Base-by-base conservation (phyloP, 2,113 vertebrate genomes). In the Calypte anna region DNA sequence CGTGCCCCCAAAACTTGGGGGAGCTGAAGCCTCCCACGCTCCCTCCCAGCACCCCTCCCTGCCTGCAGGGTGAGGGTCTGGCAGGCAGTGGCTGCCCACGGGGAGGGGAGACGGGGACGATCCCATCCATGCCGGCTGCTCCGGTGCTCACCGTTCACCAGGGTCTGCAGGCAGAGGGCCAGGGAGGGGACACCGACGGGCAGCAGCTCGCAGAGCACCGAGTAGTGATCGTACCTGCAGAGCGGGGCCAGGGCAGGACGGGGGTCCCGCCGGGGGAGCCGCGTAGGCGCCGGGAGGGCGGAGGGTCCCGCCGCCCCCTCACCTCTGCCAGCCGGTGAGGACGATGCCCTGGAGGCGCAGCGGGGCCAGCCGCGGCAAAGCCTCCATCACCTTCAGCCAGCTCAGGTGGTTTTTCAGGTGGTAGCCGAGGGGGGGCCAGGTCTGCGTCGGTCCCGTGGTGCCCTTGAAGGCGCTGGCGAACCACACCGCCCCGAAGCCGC, bases 251-350 rank as follows among this genome's bases (percentile, higher is more conserved):
- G 30, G 53, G 38, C 51, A 25, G 43, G n/a, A 4, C 21, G 66
- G 24, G 72, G 24, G 8, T 33, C 58, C 31, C 9, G 1, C 1
- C 3, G 2, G 22, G 48, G 48, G 2, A 0, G 57, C 67, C 5
- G 18, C 2, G 4, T 0, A 14, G 53, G 59, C 6, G 2, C 15
- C 0, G 0, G 31, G 38, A 51, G 27, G 38, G 33, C 4, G 14
- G 67, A 21, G 72, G 24, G 10, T 33, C 58, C 31, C 12, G 1
- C 1, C 3, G 2, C 10, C 43, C 77, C 96, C 96, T 97, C 25
- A 98, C 98, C 98, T 98, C 94, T 98, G 98, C 98, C 98, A 98
- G 58, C 98, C 98, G 0, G 98, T 98, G 73, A 98, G 94, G n/a
- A 94, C 88, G 0, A 98, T 97, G 50, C 98, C 98, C 58, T 96